A percentile compares a stretch with the other conserved stretches of the same genome.
phyloP scores from a whole-genome alignment of 2,113 vertebrate species.

The Morphnarchus princeps region DNA sequence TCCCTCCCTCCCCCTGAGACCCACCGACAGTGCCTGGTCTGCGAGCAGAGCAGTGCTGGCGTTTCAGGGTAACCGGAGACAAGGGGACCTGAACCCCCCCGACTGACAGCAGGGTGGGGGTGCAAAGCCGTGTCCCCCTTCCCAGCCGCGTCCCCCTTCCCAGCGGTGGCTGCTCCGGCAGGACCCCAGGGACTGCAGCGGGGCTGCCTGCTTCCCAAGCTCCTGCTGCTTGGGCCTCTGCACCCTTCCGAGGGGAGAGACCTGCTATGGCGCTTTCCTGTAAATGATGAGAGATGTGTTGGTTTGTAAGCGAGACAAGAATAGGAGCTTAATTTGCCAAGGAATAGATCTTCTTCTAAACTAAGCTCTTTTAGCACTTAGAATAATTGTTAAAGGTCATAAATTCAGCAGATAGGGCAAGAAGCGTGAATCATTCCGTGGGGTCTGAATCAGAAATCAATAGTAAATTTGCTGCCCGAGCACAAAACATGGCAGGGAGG shows the following conservation, averaged over 20 bases:
- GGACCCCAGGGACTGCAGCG: background rate
- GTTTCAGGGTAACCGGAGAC: background rate
- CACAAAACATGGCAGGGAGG: conserved; percentile 41
- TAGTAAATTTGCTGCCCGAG: conserved; percentile 68
- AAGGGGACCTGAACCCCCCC: background rate
- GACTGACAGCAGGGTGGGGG: accelerated
- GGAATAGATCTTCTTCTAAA: conserved; percentile 47
- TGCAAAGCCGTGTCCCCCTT: background rate
- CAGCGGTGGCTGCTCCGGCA: accelerated
- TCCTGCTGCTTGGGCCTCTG: background rate
- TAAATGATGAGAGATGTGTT: background rate
- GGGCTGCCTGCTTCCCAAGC: background rate
- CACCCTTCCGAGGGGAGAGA: background rate
- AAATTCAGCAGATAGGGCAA: conserved; percentile 44
- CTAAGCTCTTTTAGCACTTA: conserved; percentile 54
- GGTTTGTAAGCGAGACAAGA: background rate
- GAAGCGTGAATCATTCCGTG: conserved; percentile 35
- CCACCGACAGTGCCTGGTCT: background rate
- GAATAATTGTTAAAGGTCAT: conserved; percentile 65
- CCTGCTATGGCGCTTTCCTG: background rate
- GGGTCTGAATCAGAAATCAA: conserved; percentile 68
- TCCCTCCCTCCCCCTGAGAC: background rate
- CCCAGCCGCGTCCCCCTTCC: background rate
- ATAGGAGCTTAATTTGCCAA: conserved; percentile 42
- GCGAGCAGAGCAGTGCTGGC: background rate